Evolutionary conservation across 1,140 invertebrate species (phyloP).

Genomic region (Eciton burchellii): DNA sequence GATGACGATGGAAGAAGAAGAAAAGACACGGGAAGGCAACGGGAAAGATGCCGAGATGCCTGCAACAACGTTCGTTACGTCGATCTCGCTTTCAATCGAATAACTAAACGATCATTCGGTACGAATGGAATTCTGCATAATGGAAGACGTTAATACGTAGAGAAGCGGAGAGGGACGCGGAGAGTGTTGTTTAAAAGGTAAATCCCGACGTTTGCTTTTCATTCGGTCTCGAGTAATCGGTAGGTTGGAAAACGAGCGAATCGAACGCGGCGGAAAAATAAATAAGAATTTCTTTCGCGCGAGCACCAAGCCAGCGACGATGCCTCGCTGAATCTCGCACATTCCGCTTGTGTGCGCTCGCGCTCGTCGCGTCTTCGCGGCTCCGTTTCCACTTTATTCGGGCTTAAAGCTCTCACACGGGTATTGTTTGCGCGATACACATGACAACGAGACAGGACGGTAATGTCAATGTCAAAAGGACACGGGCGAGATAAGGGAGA

Average conservation of each 20-base stretch:
- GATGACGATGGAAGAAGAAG: constrained; percentile 12
- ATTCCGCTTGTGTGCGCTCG: neutral
- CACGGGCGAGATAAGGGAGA: neutral
- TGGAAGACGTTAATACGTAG: too few relatives aligned
- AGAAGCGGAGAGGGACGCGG: too few relatives aligned
- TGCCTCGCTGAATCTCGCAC: neutral
- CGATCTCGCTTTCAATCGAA: too few relatives aligned
- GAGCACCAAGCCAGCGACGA: neutral
- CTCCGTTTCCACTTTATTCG: constrained; percentile 29
- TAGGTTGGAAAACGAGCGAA: neutral
- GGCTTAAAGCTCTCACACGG: constrained; percentile 28
- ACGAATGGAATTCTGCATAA: too few relatives aligned
- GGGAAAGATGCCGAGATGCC: too few relatives aligned
- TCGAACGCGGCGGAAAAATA: neutral
- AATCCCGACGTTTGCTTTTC: too few relatives aligned
- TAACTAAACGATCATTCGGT: neutral
- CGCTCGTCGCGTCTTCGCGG: neutral
- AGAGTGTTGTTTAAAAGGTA: too few relatives aligned
- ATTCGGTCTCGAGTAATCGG: too few relatives aligned
- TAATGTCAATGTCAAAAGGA: constrained; percentile 20
- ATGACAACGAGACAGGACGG: neutral
- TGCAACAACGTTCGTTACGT: neutral
- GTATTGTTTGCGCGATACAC: constrained; percentile 33
- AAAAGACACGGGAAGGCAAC: neutral
- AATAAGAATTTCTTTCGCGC: neutral